phyloP scores from a whole-genome alignment of 2,797 vertebrate genomes.

The Eidolon dupreanum region DNA sequence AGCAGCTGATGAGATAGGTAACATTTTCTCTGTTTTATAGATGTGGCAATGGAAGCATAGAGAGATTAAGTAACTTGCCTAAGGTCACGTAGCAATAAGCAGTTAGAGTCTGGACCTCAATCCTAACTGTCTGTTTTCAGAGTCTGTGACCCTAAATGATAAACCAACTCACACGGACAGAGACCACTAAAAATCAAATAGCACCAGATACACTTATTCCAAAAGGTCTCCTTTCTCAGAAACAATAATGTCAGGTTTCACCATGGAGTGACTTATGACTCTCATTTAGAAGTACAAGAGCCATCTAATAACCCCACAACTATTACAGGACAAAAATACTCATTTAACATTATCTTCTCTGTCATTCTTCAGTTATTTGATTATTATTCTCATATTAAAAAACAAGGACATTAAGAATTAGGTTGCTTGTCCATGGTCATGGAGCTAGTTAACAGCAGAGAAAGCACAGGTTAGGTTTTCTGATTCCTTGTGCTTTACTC shows the following conservation, averaged over 20 bases:
- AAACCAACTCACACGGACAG: background rate
- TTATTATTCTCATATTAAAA: background rate
- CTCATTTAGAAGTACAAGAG: background rate
- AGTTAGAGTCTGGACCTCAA: background rate
- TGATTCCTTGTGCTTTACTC: background rate
- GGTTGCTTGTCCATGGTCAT: background rate
- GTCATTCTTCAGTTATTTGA: background rate
- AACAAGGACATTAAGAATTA: background rate
- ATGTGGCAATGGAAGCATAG: background rate
- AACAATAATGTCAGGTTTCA: background rate
- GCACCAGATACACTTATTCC: background rate
- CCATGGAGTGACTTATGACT: accelerated
- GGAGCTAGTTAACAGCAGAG: background rate
- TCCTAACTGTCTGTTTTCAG: background rate
- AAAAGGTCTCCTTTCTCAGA: background rate
- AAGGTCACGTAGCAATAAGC: background rate
- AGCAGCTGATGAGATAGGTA: background rate
- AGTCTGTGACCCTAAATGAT: background rate
- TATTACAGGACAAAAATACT: background rate
- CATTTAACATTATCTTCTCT: background rate
- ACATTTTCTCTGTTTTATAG: background rate
- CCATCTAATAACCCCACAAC: background rate
- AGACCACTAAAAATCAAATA: background rate
- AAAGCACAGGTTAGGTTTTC: background rate
- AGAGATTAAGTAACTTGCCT: background rate